These are phyloP conservation scores for Numenius arquata DNA, from an alignment of 2,113 vertebrate genomes.

Conservation along the genomic window DNA sequence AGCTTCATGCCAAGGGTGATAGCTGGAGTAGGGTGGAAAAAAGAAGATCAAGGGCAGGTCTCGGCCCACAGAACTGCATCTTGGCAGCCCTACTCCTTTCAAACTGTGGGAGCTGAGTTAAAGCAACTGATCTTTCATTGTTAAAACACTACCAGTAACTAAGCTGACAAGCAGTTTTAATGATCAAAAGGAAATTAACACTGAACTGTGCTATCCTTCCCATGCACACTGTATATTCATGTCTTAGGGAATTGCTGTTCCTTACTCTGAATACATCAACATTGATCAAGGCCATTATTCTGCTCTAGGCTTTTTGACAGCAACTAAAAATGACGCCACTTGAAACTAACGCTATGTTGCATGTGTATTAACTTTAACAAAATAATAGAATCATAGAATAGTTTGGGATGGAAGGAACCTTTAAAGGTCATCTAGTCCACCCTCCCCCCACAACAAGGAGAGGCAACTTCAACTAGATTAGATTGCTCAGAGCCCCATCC, in stretches of 20 bases:
- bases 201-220: neutral
- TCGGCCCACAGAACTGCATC: neutral
- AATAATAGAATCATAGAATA: neutral
- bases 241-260: neutral
- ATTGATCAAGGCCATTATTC: neutral
- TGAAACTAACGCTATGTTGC: neutral
- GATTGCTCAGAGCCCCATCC: neutral
- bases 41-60: neutral
- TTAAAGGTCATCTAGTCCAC: neutral
- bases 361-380: neutral
- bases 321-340: neutral
- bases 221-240: fast-evolving
- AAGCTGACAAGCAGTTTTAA: conserved; percentile 7
- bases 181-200: conserved; percentile 30
- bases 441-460: neutral
- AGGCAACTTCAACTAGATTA: neutral
- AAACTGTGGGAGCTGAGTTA: neutral
- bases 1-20: neutral
- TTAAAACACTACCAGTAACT: neutral
- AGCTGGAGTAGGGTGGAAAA: neutral
- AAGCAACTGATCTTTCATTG: neutral
- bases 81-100: neutral
- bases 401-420: neutral
- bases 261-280: neutral
- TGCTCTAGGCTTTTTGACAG: neutral